Evolutionary conservation across 1,140 invertebrate species (phyloP), one percentile per base, ranked within the genome.

Genomic region (Onthophagus taurus): DNA sequence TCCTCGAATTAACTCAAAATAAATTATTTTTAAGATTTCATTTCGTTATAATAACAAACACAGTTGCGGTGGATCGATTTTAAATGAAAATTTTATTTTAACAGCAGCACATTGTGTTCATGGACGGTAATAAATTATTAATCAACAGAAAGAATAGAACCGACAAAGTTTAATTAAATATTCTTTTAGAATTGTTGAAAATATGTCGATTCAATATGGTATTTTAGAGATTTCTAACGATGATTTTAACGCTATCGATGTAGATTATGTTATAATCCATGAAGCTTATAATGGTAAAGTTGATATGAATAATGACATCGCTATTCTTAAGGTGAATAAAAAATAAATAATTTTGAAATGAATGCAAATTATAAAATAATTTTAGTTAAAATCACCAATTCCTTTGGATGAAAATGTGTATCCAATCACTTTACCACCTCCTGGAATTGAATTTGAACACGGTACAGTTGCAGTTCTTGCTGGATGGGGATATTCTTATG

Each of bases 81-180:
- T 47, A 11, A 47, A 41, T 12, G 35, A 47, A 17, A 34, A 47
- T 33, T 42, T 19, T 23, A 12, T 47, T 23, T 12, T 47, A 19
- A 47, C 45, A 1, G 45, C 38, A 9, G 45, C 45, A 17, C 45
- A 47, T 35, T 47, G 45, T 11, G 45, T 47, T 35, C 42, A 38
- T 29, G 8, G n/a, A n/a, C 13, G 3, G 13, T n/a, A n/a, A n/a
- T n/a, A n/a, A n/a, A n/a, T n/a, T n/a, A n/a, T n/a, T n/a, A n/a
- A n/a, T n/a, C n/a, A n/a, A n/a, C n/a, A n/a, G n/a, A n/a, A n/a
- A n/a, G n/a, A n/a, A n/a, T n/a, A n/a, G n/a, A n/a, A n/a, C n/a
- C n/a, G n/a, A n/a, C n/a, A n/a, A n/a, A n/a, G n/a, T n/a, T n/a
- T n/a, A n/a, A n/a, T n/a, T n/a, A n/a, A n/a, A n/a, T n/a, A n/a